Percentiles rank a stretch among this genome's conserved stretches.
Evolutionary conservation across 2,113 vertebrate genomes (phyloP).

Genomic region (Ivindomyrus marchei): DNA sequence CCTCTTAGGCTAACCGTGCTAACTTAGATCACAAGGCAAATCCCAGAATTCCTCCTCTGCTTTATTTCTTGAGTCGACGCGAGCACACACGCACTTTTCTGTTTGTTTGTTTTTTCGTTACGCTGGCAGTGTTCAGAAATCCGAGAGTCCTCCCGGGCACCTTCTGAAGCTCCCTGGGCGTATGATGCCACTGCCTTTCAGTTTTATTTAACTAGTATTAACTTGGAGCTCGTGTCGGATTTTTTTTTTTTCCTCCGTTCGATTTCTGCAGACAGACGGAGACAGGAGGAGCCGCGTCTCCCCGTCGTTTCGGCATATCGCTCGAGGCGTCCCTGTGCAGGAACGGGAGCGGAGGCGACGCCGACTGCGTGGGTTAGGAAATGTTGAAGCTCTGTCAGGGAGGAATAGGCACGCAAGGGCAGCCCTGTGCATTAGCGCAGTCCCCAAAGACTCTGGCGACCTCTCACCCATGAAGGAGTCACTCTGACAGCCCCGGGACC

Average conservation of each 20-base stretch:
- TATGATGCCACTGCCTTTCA: neutral
- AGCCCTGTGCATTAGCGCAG: neutral
- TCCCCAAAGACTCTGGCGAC: neutral
- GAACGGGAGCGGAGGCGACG: neutral
- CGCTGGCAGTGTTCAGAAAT: neutral
- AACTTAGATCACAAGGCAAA: neutral
- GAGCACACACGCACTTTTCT: neutral
- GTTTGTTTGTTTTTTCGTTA: neutral
- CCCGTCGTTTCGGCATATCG: neutral
- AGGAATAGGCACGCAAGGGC: neutral
- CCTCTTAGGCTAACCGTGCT: neutral
- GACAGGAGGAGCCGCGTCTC: neutral
- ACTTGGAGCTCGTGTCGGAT: neutral
- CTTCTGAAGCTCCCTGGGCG: neutral
- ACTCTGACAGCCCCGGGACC: neutral
- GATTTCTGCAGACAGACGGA: conserved; percentile 3
- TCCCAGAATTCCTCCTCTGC: neutral
- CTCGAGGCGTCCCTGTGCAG: conserved; percentile 3
- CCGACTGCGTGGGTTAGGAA: neutral
- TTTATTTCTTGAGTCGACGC: neutral
- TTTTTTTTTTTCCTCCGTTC: neutral
- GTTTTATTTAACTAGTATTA: conserved; percentile 12
- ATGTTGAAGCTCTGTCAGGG: neutral
- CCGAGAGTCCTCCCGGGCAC: neutral
- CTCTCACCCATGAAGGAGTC: neutral